Evolutionary conservation across 2,113 vertebrate species (phyloP).

Genomic region (Etia nguti): DNA sequence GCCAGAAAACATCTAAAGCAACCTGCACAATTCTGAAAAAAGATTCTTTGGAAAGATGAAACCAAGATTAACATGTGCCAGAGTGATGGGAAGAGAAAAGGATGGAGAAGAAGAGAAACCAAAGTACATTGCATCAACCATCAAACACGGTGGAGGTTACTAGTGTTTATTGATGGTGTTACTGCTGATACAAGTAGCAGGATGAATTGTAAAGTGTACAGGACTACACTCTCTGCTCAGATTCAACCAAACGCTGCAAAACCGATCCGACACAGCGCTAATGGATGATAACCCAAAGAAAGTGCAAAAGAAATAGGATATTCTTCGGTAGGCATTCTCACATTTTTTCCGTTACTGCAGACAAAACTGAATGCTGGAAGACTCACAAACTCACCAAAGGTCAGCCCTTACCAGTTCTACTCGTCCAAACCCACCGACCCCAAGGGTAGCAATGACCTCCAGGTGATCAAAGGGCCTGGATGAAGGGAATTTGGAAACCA

Average conservation of each 20-base stretch:
- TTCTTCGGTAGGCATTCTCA: not conserved
- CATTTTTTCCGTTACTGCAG: not conserved
- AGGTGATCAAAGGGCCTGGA: slow-evolving; percentile 66
- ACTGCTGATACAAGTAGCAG: not conserved
- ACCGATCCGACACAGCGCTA: fast-evolving
- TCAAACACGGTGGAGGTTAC: not conserved
- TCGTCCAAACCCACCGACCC: slow-evolving; percentile 74
- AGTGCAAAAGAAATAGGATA: not conserved
- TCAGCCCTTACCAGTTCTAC: slow-evolving; percentile 67
- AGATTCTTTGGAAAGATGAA: not conserved
- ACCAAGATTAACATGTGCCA: not conserved
- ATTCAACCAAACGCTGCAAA: not conserved
- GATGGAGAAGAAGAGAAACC: not conserved
- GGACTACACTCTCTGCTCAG: fast-evolving
- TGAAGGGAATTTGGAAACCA: slow-evolving; percentile 47
- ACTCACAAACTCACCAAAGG: fast-evolving
- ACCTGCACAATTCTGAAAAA: not conserved
- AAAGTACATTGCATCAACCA: not conserved
- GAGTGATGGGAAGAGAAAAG: not conserved
- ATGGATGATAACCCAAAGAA: not conserved
- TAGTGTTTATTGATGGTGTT: not conserved
- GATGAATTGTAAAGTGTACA: not conserved
- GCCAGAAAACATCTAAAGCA: not conserved
- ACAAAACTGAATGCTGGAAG: not conserved
- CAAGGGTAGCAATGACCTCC: slow-evolving; percentile 68